Evolutionary conservation across 2,113 vertebrate genomes (phyloP), one percentile per base, ranked within the genome.

Genomic region (Charina bottae): DNA sequence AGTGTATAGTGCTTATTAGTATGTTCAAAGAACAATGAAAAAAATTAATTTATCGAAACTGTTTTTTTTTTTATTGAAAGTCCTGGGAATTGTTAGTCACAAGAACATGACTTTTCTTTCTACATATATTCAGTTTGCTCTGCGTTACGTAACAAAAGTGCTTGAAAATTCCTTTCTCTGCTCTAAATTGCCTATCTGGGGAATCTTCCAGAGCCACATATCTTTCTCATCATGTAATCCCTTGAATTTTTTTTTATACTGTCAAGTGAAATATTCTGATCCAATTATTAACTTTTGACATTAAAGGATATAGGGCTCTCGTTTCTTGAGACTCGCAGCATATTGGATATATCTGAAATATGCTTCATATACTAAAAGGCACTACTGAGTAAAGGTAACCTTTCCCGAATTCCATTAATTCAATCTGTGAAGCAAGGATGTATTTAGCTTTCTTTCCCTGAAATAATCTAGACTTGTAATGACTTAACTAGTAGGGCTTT

Each of bases 11-110:
- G 83, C 91, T 94, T 60, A 6, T 64, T 95, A 86, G 26, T 87
- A 91, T 85, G 85, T 94, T 94, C 60, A 60, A 96, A 95, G 92
- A 95, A 95, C 84, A 95, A 94, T 95, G 95, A 93, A 93, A 96
- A 95, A 53, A 89, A 93, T 92, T 94, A 94, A 92, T 95, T 95
- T 88, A 92, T 17, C 59, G 89, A 94, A 94, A 93, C 55, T 62
- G 93, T 90, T 26, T 91, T 91, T 92, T 78, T 94, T 17, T 37
- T 91, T 88, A 93, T 94, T 93, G 87, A 92, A 83, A 94, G 28
- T 90, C 62, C 17, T 59, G 90, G 91, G 83, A 94, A 91, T 59
- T 92, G 11, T 10, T 93, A 92, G 91, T 94, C 46, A 9, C 60
- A 93, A 88, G 24, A 56, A 8, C 87, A 59, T 68, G 89, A 56